A percentile compares a stretch with the other conserved stretches of the same genome.
Evolutionary conservation across 2,113 vertebrate species (phyloP).

Genomic region (Carassius gibelio): DNA sequence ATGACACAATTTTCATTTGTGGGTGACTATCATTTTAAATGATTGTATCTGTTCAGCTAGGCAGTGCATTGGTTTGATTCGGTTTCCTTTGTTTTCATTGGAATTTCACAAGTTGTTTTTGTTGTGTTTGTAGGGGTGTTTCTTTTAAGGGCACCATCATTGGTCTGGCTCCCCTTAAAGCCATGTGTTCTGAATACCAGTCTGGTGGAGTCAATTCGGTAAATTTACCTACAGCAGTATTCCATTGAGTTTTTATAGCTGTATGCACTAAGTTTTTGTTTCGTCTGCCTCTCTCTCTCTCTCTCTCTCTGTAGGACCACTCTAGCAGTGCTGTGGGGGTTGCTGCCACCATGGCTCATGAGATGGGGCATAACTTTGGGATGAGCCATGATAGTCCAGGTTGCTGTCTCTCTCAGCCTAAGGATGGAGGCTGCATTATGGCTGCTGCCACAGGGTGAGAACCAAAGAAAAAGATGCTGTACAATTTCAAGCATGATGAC

Average conservation of each 20-base stretch:
- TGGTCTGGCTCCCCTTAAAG: slow-evolving; percentile 91
- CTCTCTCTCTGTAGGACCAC: slow-evolving; percentile 45
- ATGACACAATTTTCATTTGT: too few relatives aligned
- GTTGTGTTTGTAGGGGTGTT: slow-evolving; percentile 79
- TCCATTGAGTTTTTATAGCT: not conserved
- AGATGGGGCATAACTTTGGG: slow-evolving; percentile 98
- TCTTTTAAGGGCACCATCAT: slow-evolving; percentile 92
- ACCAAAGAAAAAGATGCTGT: not conserved
- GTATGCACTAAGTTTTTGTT: not conserved
- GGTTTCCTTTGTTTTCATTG: not conserved
- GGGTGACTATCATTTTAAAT: too few relatives aligned
- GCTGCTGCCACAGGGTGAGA: slow-evolving; percentile 93
- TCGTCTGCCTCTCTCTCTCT: slow-evolving; percentile 35
- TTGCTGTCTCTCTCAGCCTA: slow-evolving; percentile 83
- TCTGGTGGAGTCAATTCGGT: slow-evolving; percentile 97
- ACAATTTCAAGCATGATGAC: not conserved
- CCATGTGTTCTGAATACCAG: slow-evolving; percentile 96
- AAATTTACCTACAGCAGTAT: slow-evolving; percentile 59
- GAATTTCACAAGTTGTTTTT: not conserved
- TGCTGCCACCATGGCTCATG: slow-evolving; percentile 94
- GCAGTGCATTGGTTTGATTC: not conserved
- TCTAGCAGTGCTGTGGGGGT: slow-evolving; percentile 88
- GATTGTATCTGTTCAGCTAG: not conserved
- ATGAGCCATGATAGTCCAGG: slow-evolving; percentile 89
- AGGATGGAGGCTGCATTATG: slow-evolving; percentile 97